Evolutionary conservation across 2,888 invertebrate species (phyloP).

Genomic region (Clistopyga incitator): DNA sequence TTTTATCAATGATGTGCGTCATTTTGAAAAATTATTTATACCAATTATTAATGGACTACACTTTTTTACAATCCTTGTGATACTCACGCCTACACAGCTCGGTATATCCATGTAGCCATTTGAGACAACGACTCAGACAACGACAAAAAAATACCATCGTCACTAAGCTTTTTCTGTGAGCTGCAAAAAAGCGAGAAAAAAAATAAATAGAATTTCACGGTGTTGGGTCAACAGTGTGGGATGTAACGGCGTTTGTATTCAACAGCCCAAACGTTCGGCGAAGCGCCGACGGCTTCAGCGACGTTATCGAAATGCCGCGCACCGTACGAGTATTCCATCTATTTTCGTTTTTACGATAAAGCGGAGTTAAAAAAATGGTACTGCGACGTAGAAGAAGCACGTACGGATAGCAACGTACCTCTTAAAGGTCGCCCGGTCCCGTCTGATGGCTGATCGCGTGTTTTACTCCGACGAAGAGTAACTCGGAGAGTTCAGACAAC

Average conservation of each 20-base stretch:
- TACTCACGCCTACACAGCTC: neutral
- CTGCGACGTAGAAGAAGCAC: slow-evolving; percentile 21
- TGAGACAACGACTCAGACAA: neutral
- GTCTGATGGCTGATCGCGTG: slow-evolving; percentile 12
- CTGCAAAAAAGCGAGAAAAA: neutral
- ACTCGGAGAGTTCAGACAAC: slow-evolving; percentile 4
- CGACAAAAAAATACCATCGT: too few relatives aligned
- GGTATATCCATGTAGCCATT: neutral
- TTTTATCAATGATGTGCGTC: too few relatives aligned
- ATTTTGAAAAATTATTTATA: too few relatives aligned
- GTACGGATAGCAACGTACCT: slow-evolving; percentile 27
- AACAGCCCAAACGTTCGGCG: neutral
- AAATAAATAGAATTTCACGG: neutral
- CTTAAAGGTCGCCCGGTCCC: slow-evolving; percentile 31
- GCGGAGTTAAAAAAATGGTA: slow-evolving; percentile 18
- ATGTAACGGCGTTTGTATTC: neutral
- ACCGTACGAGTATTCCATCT: slow-evolving; percentile 8
- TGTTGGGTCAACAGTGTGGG: neutral
- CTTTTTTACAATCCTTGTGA: neutral
- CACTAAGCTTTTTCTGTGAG: neutral
- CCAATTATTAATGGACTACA: neutral
- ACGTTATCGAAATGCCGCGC: slow-evolving; percentile 12
- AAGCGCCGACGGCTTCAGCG: neutral
- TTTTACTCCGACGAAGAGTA: slow-evolving; percentile 11
- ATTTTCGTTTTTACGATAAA: slow-evolving; percentile 48